Base-by-base conservation (phyloP, 1,140 invertebrate species). In the Musca domestica region DNA sequence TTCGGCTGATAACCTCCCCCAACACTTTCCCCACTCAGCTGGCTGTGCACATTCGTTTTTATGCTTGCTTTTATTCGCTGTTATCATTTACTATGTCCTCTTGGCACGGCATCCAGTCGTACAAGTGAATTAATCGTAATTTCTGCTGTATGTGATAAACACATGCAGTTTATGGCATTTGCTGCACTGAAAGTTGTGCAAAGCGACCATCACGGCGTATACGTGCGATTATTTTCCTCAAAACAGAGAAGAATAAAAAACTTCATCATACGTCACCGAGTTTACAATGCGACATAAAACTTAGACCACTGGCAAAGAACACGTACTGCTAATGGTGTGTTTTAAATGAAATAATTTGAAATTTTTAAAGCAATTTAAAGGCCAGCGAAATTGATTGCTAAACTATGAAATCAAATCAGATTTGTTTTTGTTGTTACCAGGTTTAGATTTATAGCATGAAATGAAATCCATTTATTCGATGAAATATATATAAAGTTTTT, bases 121-220 rank as follows among this genome's bases (percentile, higher is more conserved):
- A 56, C 23, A 56, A 56, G 52, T 30, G 23, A 56, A 56, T 56
- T 56, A 56, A 56, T 56, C 52, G 52, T 56, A 56, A 56, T 56
- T 56, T 56, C 52, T 56, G 23, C 22, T 56, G 3, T 56, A 56
- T 56, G 52, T n/a, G 52, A 56, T 56, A 56, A 56, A 56, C 52
- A 56, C 52, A 56, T 56, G 52, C 52, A 56, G 52, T 56, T 56
- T 56, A 56, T 56, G 23, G 23, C 52, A 27, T 15, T 56, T 56
- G 25, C 52, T 56, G 52, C 22, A 56, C 25, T 56, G 52, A 54
- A 22, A 54, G 34, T 54, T 54, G 51, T 49, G 48, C 25, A 56
- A 20, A 52, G 25, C 10, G 52, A 22, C 52, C 52, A 25, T 56
- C 22, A 25, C 15, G 52, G 22, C 52, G 52, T 56, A 56, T 56